Conservation (phyloP, 2,113 vertebrate species). For the Rhinolophus sinicus region DNA sequence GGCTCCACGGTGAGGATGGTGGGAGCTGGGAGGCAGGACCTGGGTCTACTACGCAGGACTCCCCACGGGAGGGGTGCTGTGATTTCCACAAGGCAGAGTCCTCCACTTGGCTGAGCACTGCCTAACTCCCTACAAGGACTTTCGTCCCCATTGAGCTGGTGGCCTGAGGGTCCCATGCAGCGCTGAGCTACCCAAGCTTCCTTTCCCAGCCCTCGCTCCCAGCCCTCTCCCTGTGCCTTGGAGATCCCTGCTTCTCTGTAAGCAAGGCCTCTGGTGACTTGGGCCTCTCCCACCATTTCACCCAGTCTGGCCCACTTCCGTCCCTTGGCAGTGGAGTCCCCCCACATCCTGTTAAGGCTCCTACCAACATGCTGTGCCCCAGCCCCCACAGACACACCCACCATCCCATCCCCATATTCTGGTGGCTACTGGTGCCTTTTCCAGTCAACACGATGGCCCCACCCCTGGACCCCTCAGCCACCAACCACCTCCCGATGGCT, state of each 20-base stretch:
- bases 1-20: neutral
- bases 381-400: no score
- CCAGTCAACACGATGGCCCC: fast-evolving
- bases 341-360: neutral
- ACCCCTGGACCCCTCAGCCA: neutral
- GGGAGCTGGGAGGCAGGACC: neutral
- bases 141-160: fast-evolving
- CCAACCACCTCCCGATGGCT: no score
- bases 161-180: neutral
- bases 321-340: neutral
- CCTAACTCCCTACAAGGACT: no score
- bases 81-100: neutral
- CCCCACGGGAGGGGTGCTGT: neutral
- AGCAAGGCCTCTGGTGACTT: neutral
- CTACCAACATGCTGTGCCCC: fast-evolving
- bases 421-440: neutral
- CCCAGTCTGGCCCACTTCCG: no score
- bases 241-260: neutral
- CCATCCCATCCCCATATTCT: fast-evolving
- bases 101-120: neutral
- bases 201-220: neutral
- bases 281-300: neutral
- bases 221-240: neutral
- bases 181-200: neutral
- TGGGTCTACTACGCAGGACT: fast-evolving